Evolutionary conservation across 2,113 vertebrate genomes (phyloP), one percentile per base, ranked within the genome.

Genomic region (Emydura subglobosa): DNA sequence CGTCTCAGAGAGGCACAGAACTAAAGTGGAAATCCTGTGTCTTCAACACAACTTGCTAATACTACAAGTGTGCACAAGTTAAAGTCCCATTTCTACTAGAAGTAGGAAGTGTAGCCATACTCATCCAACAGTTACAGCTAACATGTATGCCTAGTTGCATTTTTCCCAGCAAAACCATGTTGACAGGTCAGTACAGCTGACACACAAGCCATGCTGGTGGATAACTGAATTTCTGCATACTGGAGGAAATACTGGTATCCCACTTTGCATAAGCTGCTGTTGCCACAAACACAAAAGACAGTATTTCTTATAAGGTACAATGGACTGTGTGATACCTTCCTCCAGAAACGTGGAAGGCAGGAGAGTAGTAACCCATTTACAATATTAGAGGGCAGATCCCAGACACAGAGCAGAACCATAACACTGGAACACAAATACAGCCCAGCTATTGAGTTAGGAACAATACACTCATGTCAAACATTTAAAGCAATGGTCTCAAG

Each of bases 41-140:
- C 39, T 76, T 76, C 39, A 21, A 21, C 10, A 76, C 31, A n/a
- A n/a, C 31, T 68, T 68, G 61, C 34, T 68, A n/a, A 61, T 11
- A 31, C 29, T 61, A 61, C 29, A 61, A 68, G 61, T 12, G 1
- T 4, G 7, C 16, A n/a, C 61, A 68, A 42, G 24, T 25, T 44
- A 11, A 42, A 76, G 39, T 25, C 22, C 22, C 72, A 44, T 76
- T 39, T 76, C 72, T 76, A 24, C 11, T 24, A 25, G 72, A 76
- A 44, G n/a, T 10, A 24, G 17, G 24, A 1, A 4, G 27, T 0
- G 1, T 0, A 0, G 22, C 79, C 49, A 10, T 51, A 4, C 44
- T 47, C 19, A 0, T 6, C 6, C 8, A 50, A 34, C 6, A 1
- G n/a, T 7, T 31, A 39, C 3, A 59, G 59, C 2, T 1, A 42